Evolutionary conservation across 2,113 vertebrate species (phyloP).

Genomic region (Seriola quinqueradiata): DNA sequence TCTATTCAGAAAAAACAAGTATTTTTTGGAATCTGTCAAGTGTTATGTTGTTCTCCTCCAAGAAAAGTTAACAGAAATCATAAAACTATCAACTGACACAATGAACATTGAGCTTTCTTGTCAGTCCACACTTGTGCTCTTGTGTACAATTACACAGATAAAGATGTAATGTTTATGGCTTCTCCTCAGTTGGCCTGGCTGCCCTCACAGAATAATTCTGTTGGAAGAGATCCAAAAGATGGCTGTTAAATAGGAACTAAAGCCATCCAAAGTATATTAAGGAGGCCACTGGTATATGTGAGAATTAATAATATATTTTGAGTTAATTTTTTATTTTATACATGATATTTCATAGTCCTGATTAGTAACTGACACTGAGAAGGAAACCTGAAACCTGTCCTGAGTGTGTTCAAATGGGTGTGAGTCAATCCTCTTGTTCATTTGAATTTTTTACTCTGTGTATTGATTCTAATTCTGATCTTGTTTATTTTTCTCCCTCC

Average conservation of each 20-base stretch:
- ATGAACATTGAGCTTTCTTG: conserved; percentile 71
- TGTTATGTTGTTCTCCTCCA: conserved; percentile 11
- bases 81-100: conserved; percentile 43
- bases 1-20: neutral
- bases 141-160: conserved; percentile 73
- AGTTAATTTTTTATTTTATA: conserved; percentile 23
- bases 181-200: conserved; percentile 54
- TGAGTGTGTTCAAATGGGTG: conserved; percentile 1
- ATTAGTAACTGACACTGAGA: conserved; percentile 1
- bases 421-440: neutral
- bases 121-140: conserved; percentile 52
- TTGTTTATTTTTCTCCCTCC: conserved; percentile 50
- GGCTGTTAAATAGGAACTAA: conserved; percentile 47
- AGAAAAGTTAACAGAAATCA: conserved; percentile 23
- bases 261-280: conserved; percentile 39
- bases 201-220: conserved; percentile 45
- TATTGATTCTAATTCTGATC: conserved; percentile 20
- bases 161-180: conserved; percentile 76
- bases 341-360: neutral
- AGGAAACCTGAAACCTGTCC: neutral
- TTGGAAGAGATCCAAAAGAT: conserved; percentile 55
- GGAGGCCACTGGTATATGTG: conserved; percentile 15
- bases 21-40: neutral
- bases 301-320: conserved; percentile 35
- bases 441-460: conserved; percentile 5